A percentile compares a stretch with the other conserved stretches of the same genome.
These are phyloP conservation scores for Xiphias gladius DNA, from an alignment of 2,113 vertebrate species.

Conservation along the genomic window DNA sequence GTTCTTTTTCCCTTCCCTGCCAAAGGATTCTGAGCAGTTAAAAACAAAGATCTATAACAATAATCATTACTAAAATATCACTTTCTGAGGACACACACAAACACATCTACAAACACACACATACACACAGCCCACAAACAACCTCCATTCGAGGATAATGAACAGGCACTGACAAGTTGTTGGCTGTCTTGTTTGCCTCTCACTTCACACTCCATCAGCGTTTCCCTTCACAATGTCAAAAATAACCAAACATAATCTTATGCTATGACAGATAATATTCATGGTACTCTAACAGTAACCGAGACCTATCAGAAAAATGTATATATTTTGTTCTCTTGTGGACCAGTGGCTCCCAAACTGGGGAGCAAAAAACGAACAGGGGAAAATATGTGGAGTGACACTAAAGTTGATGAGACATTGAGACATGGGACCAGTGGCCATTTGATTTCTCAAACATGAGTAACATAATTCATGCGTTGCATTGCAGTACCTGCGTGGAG, in stretches of 20 bases:
- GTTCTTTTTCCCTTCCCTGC: too few species aligned
- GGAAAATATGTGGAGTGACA: too few species aligned
- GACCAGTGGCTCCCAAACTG: background rate
- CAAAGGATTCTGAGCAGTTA: background rate
- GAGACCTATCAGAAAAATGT: background rate
- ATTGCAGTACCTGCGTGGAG: background rate
- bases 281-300: background rate
- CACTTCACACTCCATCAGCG: slow-evolving; percentile 28
- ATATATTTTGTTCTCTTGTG: background rate
- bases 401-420: too few species aligned
- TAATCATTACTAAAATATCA: background rate
- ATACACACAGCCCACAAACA: background rate
- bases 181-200: slow-evolving; percentile 44
- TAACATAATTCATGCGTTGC: background rate
- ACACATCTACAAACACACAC: background rate
- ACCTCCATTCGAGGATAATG: slow-evolving; percentile 21
- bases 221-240: slow-evolving; percentile 29
- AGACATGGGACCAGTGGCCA: background rate
- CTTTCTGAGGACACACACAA: background rate
- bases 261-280: slow-evolving; percentile 24
- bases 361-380: too few species aligned
- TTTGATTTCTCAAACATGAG: background rate
- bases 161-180: slow-evolving; percentile 41
- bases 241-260: slow-evolving; percentile 42
- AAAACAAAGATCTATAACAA: background rate